Percentiles rank a stretch among this genome's conserved stretches.
Conservation (phyloP, 2,113 vertebrate genomes). For the Amia ocellicauda region DNA sequence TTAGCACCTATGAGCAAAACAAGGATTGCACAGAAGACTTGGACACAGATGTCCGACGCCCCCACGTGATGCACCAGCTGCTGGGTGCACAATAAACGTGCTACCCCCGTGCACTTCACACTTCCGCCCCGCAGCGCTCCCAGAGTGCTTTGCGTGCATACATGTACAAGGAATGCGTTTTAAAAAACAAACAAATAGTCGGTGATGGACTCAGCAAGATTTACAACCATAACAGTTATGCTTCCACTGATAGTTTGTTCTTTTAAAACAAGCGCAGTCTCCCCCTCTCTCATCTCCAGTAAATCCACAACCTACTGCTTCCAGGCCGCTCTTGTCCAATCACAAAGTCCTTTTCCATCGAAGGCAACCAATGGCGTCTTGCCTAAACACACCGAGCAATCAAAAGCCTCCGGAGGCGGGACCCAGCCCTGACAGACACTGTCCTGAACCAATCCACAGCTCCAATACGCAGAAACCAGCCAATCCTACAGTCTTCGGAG, state of each 20-base stretch:
- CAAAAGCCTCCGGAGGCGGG: background rate
- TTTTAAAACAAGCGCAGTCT: background rate
- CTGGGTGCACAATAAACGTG: too few relatives aligned
- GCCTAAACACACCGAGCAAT: constrained; percentile 9
- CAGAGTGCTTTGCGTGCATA: too few relatives aligned
- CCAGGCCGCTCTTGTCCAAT: background rate
- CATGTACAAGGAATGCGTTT: too few relatives aligned
- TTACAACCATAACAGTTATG: background rate
- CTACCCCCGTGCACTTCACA: too few relatives aligned
- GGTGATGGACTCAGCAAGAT: background rate
- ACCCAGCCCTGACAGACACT: background rate
- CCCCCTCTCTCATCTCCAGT: background rate
- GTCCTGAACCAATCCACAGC: constrained; percentile 8
- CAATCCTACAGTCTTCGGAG: constrained; percentile 7
- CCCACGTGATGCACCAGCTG: too few relatives aligned
- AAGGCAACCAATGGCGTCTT: constrained; percentile 11
- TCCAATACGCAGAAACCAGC: background rate
- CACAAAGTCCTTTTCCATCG: background rate
- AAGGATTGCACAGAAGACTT: too few relatives aligned
- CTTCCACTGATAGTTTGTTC: background rate
- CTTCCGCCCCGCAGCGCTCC: too few relatives aligned
- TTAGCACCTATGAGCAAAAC: too few relatives aligned
- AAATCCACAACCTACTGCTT: background rate
- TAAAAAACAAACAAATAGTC: background rate
- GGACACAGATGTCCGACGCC: too few relatives aligned